Evolutionary conservation across 2,797 vertebrate genomes (phyloP), one percentile per base, ranked within the genome.

Genomic region (Monodelphis domestica): DNA sequence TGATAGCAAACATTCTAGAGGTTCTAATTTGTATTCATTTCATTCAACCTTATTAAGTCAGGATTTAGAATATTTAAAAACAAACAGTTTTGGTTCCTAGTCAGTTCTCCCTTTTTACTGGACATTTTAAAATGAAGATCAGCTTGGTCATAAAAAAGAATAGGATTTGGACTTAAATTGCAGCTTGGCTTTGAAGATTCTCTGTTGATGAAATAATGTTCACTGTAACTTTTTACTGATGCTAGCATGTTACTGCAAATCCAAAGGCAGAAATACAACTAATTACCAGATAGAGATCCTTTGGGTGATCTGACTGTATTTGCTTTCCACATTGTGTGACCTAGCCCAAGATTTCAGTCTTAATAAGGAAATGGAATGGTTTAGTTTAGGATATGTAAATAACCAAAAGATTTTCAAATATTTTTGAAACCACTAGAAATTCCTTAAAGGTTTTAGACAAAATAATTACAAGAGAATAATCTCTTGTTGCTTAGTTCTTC

Each of bases 321-420:
- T n/a, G n/a, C n/a, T n/a, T n/a, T n/a, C n/a, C n/a, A n/a, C n/a
- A n/a, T n/a, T n/a, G n/a, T n/a, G n/a, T n/a, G n/a, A n/a, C n/a
- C n/a, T n/a, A n/a, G n/a, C n/a, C n/a, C n/a, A n/a, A 93, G 63
- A 59, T 87, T 95, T 3, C 53, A 95, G 63, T 96, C 94, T 92
- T 29, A 54, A 50, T 50, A 6, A 90, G 38, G 55, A 90, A 90
- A 96, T 91, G 94, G 53, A 88, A 28, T 30, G 91, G 26, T 94
- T 95, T 59, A n/a, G 54, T 90, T 93, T 78, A 93, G 91, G 96
- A 95, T 95, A 89, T 53, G 45, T 94, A 57, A 92, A 53, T 96
- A 96, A 88, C 92, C 96, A 95, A 97, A 97, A 95, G 89, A 90
- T 95, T 92, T 95, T 95, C 4, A n/a, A 94, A 94, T 97, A 63